These are phyloP conservation scores for Sylvia borin DNA, from an alignment of 2,797 vertebrate genomes.

Conservation along the genomic window DNA sequence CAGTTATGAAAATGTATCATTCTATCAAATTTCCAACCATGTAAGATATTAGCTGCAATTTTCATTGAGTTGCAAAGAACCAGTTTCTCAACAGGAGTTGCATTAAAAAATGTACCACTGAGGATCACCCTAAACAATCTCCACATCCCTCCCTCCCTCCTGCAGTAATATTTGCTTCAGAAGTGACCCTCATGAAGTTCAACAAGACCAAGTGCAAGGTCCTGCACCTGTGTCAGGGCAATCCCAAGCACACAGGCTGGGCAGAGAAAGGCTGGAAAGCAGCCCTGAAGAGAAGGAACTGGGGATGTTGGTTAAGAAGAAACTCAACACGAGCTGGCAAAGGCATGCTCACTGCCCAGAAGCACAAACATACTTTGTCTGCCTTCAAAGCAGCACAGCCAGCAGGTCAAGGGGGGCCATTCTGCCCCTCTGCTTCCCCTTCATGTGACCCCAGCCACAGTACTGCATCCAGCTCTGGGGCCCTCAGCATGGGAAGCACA, in stretches of 20 bases:
- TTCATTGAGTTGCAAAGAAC: not conserved
- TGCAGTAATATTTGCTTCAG: not conserved
- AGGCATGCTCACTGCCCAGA: not conserved
- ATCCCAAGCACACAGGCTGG: not conserved
- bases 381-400: not conserved
- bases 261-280: not conserved
- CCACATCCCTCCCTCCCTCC: not conserved
- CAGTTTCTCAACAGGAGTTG: not conserved
- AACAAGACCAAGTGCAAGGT: not conserved
- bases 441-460: not conserved
- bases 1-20: not conserved
- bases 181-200: not conserved
- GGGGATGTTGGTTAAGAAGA: not conserved
- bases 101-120: not conserved
- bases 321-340: not conserved
- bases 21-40: not conserved
- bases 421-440: not conserved
- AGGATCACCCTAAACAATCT: not conserved
- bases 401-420: not conserved
- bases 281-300: not conserved
- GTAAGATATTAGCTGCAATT: not conserved
- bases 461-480: not conserved
- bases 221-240: not conserved
- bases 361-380: not conserved
- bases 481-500: not conserved